Evolutionary conservation across 2,888 invertebrate genomes (phyloP).

Genomic region (Campopleginae sp.): DNA sequence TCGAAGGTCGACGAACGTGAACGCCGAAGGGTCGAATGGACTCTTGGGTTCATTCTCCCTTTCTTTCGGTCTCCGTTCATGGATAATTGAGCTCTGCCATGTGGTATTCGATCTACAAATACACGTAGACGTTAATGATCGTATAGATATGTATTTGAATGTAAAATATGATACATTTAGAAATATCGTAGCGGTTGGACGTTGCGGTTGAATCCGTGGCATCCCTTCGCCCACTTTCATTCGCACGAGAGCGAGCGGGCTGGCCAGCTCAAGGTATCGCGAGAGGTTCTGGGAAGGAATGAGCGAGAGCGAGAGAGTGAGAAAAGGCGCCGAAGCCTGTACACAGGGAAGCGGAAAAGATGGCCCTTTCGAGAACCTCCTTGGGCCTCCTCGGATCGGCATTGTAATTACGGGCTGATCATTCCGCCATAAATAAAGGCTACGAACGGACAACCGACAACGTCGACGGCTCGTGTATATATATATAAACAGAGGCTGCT

Average conservation of each 20-base stretch:
- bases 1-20: conserved; percentile 61
- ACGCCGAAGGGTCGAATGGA: conserved; percentile 38
- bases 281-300: conserved; percentile 47
- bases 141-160: neutral
- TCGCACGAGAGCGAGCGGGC: conserved; percentile 47
- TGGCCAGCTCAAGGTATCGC: conserved; percentile 46
- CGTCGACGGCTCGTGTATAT: conserved; percentile 37
- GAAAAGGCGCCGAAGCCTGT: conserved; percentile 58
- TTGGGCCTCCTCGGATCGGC: conserved; percentile 72
- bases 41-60: conserved; percentile 31
- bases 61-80: conserved; percentile 33
- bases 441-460: conserved; percentile 66
- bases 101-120: conserved; percentile 40
- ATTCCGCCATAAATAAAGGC: conserved; percentile 81
- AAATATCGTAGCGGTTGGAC: conserved; percentile 50
- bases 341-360: conserved; percentile 72
- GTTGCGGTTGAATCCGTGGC: conserved; percentile 40
- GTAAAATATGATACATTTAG: conserved; percentile 28
- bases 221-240: conserved; percentile 18
- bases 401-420: conserved; percentile 81
- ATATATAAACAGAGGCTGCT: conserved; percentile 22
- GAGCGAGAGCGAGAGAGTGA: conserved; percentile 64
- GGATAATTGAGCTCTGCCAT: conserved; percentile 59
- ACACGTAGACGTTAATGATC: neutral
- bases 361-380: conserved; percentile 71